Percentiles rank a stretch among this genome's conserved stretches.
Conservation (phyloP, 2,888 invertebrate species). For the Parnassius glacialis region DNA sequence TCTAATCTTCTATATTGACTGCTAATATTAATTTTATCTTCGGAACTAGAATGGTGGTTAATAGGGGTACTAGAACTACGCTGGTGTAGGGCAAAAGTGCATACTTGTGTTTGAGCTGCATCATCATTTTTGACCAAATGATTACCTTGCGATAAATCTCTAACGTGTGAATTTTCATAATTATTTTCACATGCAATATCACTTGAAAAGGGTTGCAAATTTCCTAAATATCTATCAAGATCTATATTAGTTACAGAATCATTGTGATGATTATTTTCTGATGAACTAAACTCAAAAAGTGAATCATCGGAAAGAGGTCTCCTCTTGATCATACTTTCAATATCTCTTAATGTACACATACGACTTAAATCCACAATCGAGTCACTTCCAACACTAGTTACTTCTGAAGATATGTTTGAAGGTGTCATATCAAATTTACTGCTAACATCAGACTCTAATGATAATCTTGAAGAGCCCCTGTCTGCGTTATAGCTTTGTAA, state of each 20-base stretch:
- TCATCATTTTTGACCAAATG: conserved; percentile 18
- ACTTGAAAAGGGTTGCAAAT: conserved; percentile 77
- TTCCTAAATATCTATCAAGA: conserved; percentile 85
- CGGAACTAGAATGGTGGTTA: conserved; percentile 41
- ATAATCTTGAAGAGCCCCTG: conserved; percentile 69
- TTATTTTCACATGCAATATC: conserved; percentile 34
- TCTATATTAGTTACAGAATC: conserved; percentile 80
- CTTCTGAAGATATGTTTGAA: conserved; percentile 68
- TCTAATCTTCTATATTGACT: conserved; percentile 45
- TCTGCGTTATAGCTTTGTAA: conserved; percentile 71
- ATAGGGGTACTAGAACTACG: conserved; percentile 68
- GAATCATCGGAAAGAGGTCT: conserved; percentile 89
- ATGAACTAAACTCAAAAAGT: conserved; percentile 84
- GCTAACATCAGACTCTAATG: conserved; percentile 73
- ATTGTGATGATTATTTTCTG: conserved; percentile 75
- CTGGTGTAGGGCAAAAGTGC: conserved; percentile 35
- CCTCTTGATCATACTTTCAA: conserved; percentile 84
- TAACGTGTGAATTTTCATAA: conserved; percentile 40
- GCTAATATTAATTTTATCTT: conserved; percentile 40
- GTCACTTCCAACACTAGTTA: conserved; percentile 65
- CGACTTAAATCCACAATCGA: conserved; percentile 80
- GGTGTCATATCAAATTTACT: conserved; percentile 73
- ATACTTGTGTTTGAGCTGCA: neutral
- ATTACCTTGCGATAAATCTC: conserved; percentile 29
- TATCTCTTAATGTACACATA: conserved; percentile 67